Evolutionary conservation across 2,888 invertebrate genomes (phyloP).

Genomic region (Trypoxylon attenuatum): DNA sequence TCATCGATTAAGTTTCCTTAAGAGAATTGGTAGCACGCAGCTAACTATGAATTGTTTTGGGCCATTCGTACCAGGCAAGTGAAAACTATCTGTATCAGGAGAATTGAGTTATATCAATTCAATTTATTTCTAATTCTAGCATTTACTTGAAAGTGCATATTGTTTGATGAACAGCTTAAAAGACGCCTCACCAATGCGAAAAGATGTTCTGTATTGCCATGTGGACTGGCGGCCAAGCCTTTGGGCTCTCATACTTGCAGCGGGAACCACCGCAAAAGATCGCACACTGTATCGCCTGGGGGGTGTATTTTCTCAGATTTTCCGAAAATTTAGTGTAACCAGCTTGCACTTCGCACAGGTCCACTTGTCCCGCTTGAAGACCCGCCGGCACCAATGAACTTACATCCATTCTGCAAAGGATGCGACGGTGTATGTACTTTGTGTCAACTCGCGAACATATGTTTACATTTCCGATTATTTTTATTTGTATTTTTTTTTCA

Average conservation of each 20-base stretch:
- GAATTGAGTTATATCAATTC: no score
- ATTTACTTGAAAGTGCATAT: no score
- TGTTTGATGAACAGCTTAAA: background rate
- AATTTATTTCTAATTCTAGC: no score
- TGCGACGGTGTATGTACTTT: background rate
- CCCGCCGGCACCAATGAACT: conserved; percentile 69
- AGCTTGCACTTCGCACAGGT: conserved; percentile 60
- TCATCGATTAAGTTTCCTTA: conserved; percentile 11
- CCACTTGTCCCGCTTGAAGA: conserved; percentile 60
- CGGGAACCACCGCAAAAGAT: conserved; percentile 89
- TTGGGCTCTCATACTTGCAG: conserved; percentile 87
- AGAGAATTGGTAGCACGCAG: no score
- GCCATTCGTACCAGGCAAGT: no score
- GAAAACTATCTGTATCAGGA: no score
- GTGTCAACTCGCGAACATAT: background rate
- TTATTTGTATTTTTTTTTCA: background rate
- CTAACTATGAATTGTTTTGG: no score
- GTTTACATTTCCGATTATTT: background rate
- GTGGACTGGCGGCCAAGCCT: conserved; percentile 78
- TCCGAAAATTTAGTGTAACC: conserved; percentile 75
- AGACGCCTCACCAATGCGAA: conserved; percentile 85
- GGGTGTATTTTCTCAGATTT: conserved; percentile 79
- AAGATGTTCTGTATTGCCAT: conserved; percentile 87
- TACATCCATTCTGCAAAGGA: conserved; percentile 65
- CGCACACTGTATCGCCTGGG: conserved; percentile 84